These are phyloP conservation scores for Gortyna flavago DNA, from an alignment of 2,888 invertebrate genomes.

Conservation along the genomic window DNA sequence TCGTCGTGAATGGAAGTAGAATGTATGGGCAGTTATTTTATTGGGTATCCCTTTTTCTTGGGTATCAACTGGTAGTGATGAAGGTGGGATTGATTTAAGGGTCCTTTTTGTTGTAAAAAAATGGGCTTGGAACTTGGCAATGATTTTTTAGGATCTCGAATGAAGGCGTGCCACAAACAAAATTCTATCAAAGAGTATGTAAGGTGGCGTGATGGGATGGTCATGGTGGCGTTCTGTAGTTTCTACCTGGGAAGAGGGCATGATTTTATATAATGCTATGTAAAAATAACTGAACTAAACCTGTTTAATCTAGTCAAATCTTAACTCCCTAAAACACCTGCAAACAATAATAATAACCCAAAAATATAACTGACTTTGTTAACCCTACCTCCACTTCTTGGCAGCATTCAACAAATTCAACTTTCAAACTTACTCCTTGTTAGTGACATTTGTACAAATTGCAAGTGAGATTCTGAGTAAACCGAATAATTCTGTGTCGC, in stretches of 20 bases:
- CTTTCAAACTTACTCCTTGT: conserved; percentile 58
- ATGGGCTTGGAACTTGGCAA: conserved; percentile 26
- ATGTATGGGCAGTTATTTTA: conserved; percentile 59
- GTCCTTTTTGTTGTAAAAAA: conserved; percentile 41
- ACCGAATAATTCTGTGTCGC: conserved; percentile 49
- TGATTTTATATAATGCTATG: not conserved
- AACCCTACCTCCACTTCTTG: conserved; percentile 33
- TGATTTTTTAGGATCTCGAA: conserved; percentile 28
- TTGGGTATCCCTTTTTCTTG: conserved; percentile 53
- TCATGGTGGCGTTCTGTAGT: not conserved
- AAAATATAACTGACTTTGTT: conserved; percentile 45
- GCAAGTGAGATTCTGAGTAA: conserved; percentile 57
- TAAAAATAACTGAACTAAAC: not conserved
- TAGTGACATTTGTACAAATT: conserved; percentile 63
- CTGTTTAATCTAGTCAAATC: not conserved
- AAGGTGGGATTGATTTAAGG: conserved; percentile 52
- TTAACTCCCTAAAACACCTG: conserved; percentile 20
- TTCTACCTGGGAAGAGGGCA: not conserved
- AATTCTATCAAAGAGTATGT: not conserved
- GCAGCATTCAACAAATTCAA: conserved; percentile 54
- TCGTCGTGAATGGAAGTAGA: conserved; percentile 54
- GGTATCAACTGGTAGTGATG: conserved; percentile 57
- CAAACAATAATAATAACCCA: conserved; percentile 24
- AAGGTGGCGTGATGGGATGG: not conserved
- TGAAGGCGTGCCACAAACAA: conserved; percentile 19